Conservation (phyloP, 2,888 invertebrate genomes). For the Dolomedes plantarius region DNA sequence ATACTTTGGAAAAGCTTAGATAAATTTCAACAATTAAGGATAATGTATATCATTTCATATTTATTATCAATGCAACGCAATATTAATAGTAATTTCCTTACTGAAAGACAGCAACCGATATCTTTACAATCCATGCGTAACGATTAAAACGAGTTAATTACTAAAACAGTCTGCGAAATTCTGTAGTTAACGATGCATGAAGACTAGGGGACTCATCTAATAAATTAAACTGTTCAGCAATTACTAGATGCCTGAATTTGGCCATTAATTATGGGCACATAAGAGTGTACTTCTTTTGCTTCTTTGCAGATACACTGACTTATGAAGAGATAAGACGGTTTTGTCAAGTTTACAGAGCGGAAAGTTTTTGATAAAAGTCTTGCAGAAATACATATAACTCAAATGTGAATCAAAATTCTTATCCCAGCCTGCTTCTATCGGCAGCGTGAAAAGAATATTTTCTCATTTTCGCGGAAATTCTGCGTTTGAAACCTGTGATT, state of each 20-base stretch:
- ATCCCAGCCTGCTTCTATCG: no score
- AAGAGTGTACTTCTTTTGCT: slow-evolving; percentile 16
- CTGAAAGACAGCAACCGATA: neutral
- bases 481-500: no score
- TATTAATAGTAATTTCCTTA: neutral
- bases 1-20: no score
- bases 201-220: slow-evolving; percentile 34
- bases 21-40: no score
- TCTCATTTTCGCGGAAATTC: no score
- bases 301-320: slow-evolving; percentile 13
- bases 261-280: slow-evolving; percentile 46
- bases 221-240: slow-evolving; percentile 58
- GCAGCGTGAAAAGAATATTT: no score
- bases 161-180: slow-evolving; percentile 32
- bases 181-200: slow-evolving; percentile 51
- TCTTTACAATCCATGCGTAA: slow-evolving; percentile 35
- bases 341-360: slow-evolving; percentile 41
- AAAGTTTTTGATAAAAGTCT: slow-evolving; percentile 30
- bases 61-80: neutral
- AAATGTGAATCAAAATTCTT: neutral
- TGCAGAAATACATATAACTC: neutral
- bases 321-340: slow-evolving; percentile 39
- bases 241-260: slow-evolving; percentile 41
- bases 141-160: slow-evolving; percentile 60
- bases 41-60: neutral